Conservation (phyloP, 2,113 vertebrate species). For the Recurvirostra avosetta region DNA sequence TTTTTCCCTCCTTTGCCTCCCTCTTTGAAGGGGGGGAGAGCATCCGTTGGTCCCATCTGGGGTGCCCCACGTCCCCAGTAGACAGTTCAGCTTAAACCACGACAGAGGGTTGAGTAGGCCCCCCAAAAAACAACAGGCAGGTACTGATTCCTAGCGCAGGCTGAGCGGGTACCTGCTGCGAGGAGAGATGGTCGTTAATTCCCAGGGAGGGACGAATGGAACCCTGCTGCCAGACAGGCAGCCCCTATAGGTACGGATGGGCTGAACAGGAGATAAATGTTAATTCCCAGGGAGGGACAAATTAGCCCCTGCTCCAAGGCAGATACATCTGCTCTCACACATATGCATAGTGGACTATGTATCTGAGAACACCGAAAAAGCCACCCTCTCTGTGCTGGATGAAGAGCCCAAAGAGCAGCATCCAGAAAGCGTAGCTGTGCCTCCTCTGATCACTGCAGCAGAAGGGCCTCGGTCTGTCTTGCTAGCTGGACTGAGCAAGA, state of each 20-base stretch:
- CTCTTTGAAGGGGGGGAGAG: too few relatives aligned
- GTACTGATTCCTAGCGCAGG: background rate
- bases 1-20: too few relatives aligned
- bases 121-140: background rate
- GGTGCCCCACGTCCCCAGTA: too few relatives aligned
- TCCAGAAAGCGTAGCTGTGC: background rate
- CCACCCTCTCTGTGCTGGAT: background rate
- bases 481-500: background rate
- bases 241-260: fast-evolving
- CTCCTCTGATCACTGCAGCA: background rate
- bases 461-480: background rate
- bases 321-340: background rate
- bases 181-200: background rate
- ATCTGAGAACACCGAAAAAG: background rate
- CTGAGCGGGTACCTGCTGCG: background rate
- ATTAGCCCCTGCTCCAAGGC: background rate
- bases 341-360: background rate
- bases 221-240: background rate
- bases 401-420: background rate
- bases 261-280: background rate
- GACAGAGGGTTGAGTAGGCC: background rate
- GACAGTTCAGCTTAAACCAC: too few relatives aligned
- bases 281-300: background rate
- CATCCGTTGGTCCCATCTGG: too few relatives aligned
- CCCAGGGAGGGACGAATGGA: background rate